Conservation (phyloP, 2,797 vertebrate species). For the Typhlichthys eigenmanni region DNA sequence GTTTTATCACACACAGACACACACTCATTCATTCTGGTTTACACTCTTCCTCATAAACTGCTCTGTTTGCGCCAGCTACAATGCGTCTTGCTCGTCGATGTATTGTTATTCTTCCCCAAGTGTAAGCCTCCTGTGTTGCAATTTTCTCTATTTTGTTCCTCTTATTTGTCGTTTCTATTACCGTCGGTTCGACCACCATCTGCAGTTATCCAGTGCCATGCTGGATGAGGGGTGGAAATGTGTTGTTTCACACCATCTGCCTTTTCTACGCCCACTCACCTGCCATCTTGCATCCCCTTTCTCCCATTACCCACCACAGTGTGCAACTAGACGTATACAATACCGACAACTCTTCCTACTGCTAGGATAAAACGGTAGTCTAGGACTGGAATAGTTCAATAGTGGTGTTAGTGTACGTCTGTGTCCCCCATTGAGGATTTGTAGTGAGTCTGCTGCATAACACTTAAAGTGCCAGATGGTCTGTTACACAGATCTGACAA, state of each 20-base stretch:
- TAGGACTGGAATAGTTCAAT: too few relatives aligned
- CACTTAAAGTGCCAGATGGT: too few relatives aligned
- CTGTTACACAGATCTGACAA: too few relatives aligned
- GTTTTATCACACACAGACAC: slow-evolving; percentile 1
- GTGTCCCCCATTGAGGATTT: too few relatives aligned
- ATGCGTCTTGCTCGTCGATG: too few relatives aligned
- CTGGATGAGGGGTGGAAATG: slow-evolving; percentile 17
- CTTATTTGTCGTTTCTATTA: not conserved
- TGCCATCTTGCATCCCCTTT: not conserved
- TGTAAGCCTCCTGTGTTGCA: too few relatives aligned
- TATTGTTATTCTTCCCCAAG: too few relatives aligned
- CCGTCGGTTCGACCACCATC: not conserved
- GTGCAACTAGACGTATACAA: not conserved
- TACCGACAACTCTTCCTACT: too few relatives aligned
- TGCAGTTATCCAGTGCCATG: not conserved
- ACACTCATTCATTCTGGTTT: not conserved
- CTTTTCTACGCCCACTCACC: slow-evolving; percentile 36
- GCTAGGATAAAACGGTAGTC: too few relatives aligned
- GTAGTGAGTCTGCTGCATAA: too few relatives aligned
- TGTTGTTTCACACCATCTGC: slow-evolving; percentile 47
- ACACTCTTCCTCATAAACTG: not conserved
- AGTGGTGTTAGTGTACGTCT: too few relatives aligned
- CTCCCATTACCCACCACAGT: not conserved
- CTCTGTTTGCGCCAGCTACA: too few relatives aligned
- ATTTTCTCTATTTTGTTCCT: not conserved